Percentiles rank a stretch among this genome's conserved stretches.
Conservation (phyloP, 1,140 invertebrate species). For the Heliothis virescens region DNA sequence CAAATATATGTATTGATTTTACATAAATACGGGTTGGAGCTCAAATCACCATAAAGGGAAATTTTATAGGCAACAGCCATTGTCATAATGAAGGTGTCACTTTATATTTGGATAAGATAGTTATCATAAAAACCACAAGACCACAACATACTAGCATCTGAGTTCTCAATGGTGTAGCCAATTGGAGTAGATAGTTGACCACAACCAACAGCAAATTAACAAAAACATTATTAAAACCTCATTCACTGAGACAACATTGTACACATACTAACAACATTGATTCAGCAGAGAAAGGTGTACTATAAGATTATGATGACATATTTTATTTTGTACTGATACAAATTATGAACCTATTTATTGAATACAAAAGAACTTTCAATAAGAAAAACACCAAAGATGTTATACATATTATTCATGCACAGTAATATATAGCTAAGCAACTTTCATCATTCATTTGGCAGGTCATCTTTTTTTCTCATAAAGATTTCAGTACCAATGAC, state of each 20-base stretch:
- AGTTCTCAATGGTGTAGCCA: constrained; percentile 1
- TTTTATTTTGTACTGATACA: too few relatives aligned
- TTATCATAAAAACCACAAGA: not conserved
- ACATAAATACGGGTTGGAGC: not conserved
- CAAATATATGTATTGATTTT: not conserved
- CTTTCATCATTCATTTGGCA: constrained; percentile 34
- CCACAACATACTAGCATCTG: not conserved
- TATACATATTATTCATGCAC: not conserved
- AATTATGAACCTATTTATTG: not conserved
- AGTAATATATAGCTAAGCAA: constrained; percentile 4
- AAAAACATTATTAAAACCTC: constrained; percentile 4
- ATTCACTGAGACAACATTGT: not conserved
- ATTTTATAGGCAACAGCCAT: constrained; percentile 7
- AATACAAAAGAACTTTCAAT: too few relatives aligned
- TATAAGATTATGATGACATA: not conserved
- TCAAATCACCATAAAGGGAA: not conserved
- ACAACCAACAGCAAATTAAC: not conserved
- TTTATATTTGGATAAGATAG: constrained; percentile 14
- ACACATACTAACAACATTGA: not conserved
- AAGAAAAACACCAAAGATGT: not conserved
- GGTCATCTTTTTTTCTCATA: constrained; percentile 28
- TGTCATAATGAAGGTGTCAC: not conserved
- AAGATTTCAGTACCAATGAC: constrained; percentile 45
- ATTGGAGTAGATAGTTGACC: not conserved
- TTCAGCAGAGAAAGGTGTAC: not conserved